A percentile compares a stretch with the other conserved stretches of the same genome.
Conservation (phyloP, 2,113 vertebrate species). For the Epinephelus moara region DNA sequence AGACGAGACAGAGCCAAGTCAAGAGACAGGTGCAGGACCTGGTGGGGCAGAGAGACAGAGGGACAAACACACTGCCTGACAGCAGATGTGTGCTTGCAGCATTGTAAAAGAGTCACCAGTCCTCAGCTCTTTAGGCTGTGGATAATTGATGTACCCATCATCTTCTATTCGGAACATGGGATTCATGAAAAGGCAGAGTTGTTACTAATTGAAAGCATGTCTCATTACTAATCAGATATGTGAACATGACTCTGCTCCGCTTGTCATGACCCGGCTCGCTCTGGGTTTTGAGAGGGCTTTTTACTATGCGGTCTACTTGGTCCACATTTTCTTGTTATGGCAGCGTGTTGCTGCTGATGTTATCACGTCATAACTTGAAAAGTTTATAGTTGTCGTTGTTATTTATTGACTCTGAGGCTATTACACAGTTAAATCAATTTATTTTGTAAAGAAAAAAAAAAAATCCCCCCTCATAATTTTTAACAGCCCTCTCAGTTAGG, state of each 20-base stretch:
- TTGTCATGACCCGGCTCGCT: neutral
- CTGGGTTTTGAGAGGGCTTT: neutral
- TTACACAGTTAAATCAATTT: no score
- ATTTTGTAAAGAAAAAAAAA: no score
- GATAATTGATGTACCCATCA: neutral
- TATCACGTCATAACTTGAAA: no score
- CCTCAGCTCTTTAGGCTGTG: neutral
- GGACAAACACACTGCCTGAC: neutral
- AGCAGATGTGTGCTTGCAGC: neutral
- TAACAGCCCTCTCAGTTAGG: no score
- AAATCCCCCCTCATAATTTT: no score
- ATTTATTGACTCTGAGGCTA: no score
- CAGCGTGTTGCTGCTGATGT: no score
- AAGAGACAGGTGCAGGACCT: constrained; percentile 9
- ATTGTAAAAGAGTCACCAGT: neutral
- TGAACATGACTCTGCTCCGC: constrained; percentile 7
- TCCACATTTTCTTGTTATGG: neutral
- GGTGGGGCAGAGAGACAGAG: neutral
- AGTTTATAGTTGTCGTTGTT: no score
- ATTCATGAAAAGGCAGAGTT: constrained; percentile 8
- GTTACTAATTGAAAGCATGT: constrained; percentile 6
- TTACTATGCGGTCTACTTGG: neutral
- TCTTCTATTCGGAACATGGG: neutral
- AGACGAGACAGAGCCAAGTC: neutral
- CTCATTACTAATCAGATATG: constrained; percentile 38